phyloP scores from a whole-genome alignment of 2,888 invertebrate species.

The Sialis lutaria region DNA sequence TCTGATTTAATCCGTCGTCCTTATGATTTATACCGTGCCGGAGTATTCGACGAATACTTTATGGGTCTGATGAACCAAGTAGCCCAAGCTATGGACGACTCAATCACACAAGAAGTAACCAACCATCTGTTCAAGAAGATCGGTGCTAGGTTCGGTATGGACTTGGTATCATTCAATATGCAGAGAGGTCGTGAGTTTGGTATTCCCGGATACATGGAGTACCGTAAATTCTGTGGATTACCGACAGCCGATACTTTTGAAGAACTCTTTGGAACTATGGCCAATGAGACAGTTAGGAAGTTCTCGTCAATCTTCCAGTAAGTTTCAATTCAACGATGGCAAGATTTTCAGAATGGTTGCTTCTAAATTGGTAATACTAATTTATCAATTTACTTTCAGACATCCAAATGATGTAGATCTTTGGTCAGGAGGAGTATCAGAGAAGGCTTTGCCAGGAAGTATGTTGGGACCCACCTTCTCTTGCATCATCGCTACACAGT shows the following conservation, averaged over 20 bases:
- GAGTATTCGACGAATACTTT: constrained; percentile 78
- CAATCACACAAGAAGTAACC: constrained; percentile 78
- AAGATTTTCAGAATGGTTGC: background rate
- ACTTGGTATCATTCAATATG: constrained; percentile 85
- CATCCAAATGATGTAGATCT: constrained; percentile 84
- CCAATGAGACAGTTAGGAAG: constrained; percentile 68
- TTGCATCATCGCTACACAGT: constrained; percentile 85
- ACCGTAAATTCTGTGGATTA: constrained; percentile 77
- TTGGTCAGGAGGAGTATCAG: constrained; percentile 90
- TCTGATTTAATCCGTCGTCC: constrained; percentile 80
- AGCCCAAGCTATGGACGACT: constrained; percentile 89
- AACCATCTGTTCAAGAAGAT: constrained; percentile 82
- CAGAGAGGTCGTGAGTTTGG: constrained; percentile 85
- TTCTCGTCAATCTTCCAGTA: constrained; percentile 72
- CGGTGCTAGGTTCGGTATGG: constrained; percentile 56
- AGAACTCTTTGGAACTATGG: constrained; percentile 73
- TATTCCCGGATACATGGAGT: constrained; percentile 84
- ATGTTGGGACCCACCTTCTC: constrained; percentile 91
- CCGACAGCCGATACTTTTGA: constrained; percentile 61
- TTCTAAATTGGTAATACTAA: constrained; percentile 1
- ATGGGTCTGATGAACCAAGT: constrained; percentile 90
- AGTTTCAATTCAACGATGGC: constrained; percentile 21
- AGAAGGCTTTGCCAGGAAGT: constrained; percentile 74
- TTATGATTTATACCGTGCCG: constrained; percentile 77
- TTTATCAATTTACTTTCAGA: constrained; percentile 23